Base-by-base conservation (phyloP, 2,113 vertebrate species). In the Myocastor coypus region DNA sequence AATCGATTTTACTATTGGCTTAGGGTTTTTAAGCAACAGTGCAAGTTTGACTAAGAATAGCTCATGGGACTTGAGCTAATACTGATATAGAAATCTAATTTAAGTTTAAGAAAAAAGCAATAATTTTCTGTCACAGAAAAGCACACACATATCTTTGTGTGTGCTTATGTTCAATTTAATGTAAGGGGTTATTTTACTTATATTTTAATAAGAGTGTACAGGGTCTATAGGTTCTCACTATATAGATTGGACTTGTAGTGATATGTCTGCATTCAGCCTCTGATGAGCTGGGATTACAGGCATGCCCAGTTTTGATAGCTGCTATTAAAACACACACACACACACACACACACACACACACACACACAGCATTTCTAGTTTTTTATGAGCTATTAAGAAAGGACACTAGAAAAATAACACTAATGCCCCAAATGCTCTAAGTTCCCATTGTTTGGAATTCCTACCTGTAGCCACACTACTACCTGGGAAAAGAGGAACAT, bases 91-190 rank as follows among this genome's bases (percentile, higher is more conserved):
- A 92, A 96, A 69, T 28, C n/a, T 28, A 69, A 82, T 69, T 91
- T 95, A 83, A 92, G 40, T 68, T 95, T 91, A 85, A 80, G 59
- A 91, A 83, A 66, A 66, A 85, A 93, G 80, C 78, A 91, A 91
- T 40, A 37, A 52, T 82, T 93, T 85, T 66, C 40, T 10, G 83
- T 94, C 28, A 95, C 64, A 85, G 80, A 57, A 46, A n/a, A n/a
- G n/a, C n/a, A n/a, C n/a, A n/a, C n/a, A n/a, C n/a, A n/a, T n/a
- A n/a, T n/a, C n/a, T 52, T 66, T 28, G 22, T 24, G 20, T 61
- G 59, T 24, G 7, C 55, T 84, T 66, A 68, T 91, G 14, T 94
- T 78, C 22, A 57, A 84, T 92, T 94, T 94, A 84, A 84, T 87
- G 63, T 85, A 77, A 92, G 82, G 32, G 40, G 57, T 26, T 69